These are phyloP conservation scores for Antidorcas marsupialis DNA, from an alignment of 2,113 vertebrate species.

Conservation along the genomic window DNA sequence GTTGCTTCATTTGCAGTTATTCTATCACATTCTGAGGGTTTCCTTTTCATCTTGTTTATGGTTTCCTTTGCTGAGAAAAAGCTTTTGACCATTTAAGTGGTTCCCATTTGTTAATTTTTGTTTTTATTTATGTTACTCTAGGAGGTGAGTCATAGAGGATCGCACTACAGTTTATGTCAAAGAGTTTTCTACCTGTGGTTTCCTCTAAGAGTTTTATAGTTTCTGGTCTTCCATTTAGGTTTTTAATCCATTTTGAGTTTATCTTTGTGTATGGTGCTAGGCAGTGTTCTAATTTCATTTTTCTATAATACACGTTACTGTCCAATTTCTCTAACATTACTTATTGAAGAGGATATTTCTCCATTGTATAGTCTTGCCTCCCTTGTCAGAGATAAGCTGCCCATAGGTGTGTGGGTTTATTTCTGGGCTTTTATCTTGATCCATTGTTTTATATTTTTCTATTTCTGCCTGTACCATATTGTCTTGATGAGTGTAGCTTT, in stretches of 20 bases:
- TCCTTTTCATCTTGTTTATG: neutral
- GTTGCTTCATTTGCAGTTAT: neutral
- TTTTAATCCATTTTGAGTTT: neutral
- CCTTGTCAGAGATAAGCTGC: neutral
- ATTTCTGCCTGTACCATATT: neutral
- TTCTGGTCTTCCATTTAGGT: neutral
- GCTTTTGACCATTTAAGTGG: neutral
- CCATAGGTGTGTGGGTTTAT: neutral
- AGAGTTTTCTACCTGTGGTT: neutral
- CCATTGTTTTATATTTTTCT: neutral
- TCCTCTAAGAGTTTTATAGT: neutral
- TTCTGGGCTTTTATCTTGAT: neutral
- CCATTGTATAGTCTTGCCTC: neutral
- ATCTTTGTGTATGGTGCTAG: neutral
- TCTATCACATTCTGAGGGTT: neutral
- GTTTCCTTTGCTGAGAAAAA: neutral
- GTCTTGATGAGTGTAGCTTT: neutral
- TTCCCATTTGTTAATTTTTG: neutral
- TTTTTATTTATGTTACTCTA: neutral
- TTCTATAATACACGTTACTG: neutral
- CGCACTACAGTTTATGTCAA: neutral
- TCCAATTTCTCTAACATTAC: neutral
- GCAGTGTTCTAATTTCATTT: neutral
- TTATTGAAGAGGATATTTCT: neutral
- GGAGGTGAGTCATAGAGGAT: neutral